Base-by-base conservation (phyloP, 2,888 invertebrate species). In the Melieria picta region DNA sequence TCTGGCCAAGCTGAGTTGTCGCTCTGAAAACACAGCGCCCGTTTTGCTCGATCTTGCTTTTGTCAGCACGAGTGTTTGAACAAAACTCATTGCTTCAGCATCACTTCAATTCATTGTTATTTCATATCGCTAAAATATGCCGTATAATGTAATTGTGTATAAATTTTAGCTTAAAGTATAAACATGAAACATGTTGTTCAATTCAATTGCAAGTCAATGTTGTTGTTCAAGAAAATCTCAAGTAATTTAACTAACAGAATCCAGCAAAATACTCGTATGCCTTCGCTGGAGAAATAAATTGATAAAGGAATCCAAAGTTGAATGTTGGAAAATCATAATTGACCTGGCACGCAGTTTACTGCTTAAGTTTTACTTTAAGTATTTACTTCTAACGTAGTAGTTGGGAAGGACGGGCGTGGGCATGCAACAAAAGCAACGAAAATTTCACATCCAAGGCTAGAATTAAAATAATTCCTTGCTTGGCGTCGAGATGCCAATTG, bases 401-500 rank as follows among this genome's bases (percentile, higher is more conserved):
- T n/a, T 48, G 42, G 60, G 30, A 47, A 52, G 13, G 60, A 58
- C 50, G 30, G 30, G 30, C 30, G 30, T 30, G 30, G 30, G 30
- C 30, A 30, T 30, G 30, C 30, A 30, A 30, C 30, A 30, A 30
- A 30, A 30, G 30, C 30, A 30, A 30, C 74, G 13, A 42, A 73
- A 65, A 69, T 1, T 30, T 30, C 30, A 30, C 30, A 30, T 30
- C 30, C 30, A 30, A 30, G 30, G 30, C 30, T 46, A 50, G 72
- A 74, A 66, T 82, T 90, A 90, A 84, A 90, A 87, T 82, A 94
- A 91, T 88, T 95, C 94, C 88, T 96, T 95, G 81, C 95, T 96
- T 10, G 96, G 95, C 55, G 96, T 96, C 62, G 95, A 95, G 82
- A 96, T 95, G 76, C 96, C 97, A 80, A 93, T 90, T 55, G 96